Evolutionary conservation across 2,113 vertebrate species (phyloP).

Genomic region (Ctenodactylus gundi): DNA sequence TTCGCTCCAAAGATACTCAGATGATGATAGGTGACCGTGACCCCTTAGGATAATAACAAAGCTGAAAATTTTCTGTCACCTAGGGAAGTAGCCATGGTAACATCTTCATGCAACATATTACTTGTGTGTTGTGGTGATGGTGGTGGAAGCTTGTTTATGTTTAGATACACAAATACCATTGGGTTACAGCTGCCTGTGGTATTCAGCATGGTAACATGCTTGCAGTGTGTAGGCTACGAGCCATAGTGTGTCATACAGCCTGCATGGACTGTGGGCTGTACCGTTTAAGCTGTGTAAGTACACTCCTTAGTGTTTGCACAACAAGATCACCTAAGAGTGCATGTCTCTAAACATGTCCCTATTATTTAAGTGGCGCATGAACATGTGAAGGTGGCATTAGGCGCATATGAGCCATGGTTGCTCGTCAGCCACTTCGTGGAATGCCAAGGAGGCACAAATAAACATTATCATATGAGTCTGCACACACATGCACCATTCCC

Average conservation of each 20-base stretch:
- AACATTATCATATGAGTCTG: background rate
- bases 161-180: background rate
- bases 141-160: background rate
- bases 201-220: background rate
- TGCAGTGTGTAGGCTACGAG: background rate
- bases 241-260: background rate
- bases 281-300: background rate
- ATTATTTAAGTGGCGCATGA: background rate
- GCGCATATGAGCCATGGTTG: background rate
- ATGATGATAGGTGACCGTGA: background rate
- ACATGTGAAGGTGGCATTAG: background rate
- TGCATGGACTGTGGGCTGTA: no score
- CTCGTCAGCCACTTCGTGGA: background rate
- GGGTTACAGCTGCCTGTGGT: rapidly evolving
- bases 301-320: background rate
- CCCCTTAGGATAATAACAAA: background rate
- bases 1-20: background rate
- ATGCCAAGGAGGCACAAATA: no score
- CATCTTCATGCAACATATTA: background rate
- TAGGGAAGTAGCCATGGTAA: background rate
- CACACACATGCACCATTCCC: rapidly evolving
- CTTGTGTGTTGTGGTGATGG: background rate
- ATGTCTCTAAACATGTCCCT: background rate
- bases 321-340: background rate
- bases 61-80: background rate